Base-by-base conservation (phyloP, 2,888 invertebrate species). In the Dioctria rufipes region DNA sequence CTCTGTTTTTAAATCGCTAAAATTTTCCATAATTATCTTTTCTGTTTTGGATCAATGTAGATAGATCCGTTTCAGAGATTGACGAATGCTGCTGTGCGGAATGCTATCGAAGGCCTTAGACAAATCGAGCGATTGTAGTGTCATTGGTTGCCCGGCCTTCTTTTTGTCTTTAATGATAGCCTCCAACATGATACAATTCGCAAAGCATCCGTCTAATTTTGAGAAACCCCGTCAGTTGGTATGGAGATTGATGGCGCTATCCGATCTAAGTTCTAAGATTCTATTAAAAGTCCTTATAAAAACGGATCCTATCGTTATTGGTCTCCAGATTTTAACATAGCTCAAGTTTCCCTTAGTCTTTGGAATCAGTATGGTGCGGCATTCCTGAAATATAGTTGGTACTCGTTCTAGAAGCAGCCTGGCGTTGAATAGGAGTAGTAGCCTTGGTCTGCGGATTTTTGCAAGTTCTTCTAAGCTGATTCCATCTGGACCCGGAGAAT, bases 401-500 rank as follows among this genome's bases (percentile, higher is more conserved):
- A 46, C 42, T n/a, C 3, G 6, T n/a, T 37, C 66, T n/a, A 66
- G 13, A 3, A 5, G 8, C 4, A 66, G 46, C 6, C 40, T 66
- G 4, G 42, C 11, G 43, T 67, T 67, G 11, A 43, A 67, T 46
- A 67, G n/a, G 4, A 67, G 43, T 4, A 11, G 5, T 39, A 65
- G 40, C 25, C 40, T 13, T 39, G 11, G 6, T 4, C 8, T 2
- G 25, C 6, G 9, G 5, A 3, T 67, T 46, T 9, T 67, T 1
- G 11, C 5, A 1, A 67, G 4, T 42, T 4, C 43, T 3, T n/a
- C 2, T 11, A 8, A 5, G n/a, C 1, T 43, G 5, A 67, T 13
- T n/a, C 67, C 67, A 43, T 67, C 67, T n/a, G 46, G 67, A 40
- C 67, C 67, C 6, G 67, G 42, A 5, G 67, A 40, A 5, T 13